Evolutionary conservation across 1,140 invertebrate genomes (phyloP), one percentile per base, ranked within the genome.

Genomic region (Drosophila busckii): DNA sequence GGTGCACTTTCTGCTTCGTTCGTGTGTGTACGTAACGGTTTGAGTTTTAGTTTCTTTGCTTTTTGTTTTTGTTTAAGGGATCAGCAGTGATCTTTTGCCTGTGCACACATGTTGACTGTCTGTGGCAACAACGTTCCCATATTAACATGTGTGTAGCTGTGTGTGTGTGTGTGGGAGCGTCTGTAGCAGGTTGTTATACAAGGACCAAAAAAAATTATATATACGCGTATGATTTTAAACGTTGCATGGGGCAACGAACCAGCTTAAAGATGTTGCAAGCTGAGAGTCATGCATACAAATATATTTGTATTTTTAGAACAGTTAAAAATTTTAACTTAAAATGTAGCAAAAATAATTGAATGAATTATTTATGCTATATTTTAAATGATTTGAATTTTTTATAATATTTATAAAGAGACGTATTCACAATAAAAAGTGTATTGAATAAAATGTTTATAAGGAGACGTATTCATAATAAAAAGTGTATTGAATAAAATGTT

Each of bases 231-330:
- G 28, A 28, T 23, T 48, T 70, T 52, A 59, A 75, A 60, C 62
- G 63, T 80, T 23, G 68, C 68, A 80, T 78, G 71, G 71, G 71
- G 71, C 71, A 78, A 80, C 71, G 71, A 78, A 78, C 71, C 63
- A 71, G 41, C 22, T 31, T 19, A 23, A 37, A 52, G 41, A 67
- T 56, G 58, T 73, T 63, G 37, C 78, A 67, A 68, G 73, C 71
- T 58, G 53, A 63, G 63, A 67, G 60, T 58, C 50, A 42, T 16
- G 29, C 9, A 40, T 15, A 31, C 13, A 20, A 7, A 8, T 19
- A 4, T 6, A 41, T 22, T 16, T 49, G 15, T 28, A 45, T 54
- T 23, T 45, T 44, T 54, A 34, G 40, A 54, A 26, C 46, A 22
- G 35, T 59, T 37, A 52, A n/a, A n/a, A n/a, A n/a, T n/a, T n/a